These are phyloP conservation scores for Syrmaticus mikado DNA, from an alignment of 2,113 vertebrate genomes.

Conservation along the genomic window DNA sequence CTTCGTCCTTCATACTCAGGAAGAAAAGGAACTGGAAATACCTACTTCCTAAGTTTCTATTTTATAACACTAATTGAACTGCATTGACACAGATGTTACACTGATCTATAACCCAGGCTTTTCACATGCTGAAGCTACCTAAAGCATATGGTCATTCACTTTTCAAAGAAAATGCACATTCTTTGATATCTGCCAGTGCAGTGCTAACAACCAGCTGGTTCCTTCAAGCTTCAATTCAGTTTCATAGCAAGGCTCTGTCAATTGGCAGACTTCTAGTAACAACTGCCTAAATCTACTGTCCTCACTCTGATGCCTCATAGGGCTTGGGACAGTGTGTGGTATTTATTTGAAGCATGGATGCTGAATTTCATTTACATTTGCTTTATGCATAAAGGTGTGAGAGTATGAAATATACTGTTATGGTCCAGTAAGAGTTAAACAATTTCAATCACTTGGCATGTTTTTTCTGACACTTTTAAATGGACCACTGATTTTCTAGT, in stretches of 20 bases:
- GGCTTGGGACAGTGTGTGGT: neutral
- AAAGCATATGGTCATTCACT: neutral
- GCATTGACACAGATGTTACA: neutral
- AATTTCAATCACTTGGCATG: neutral
- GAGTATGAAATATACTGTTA: neutral
- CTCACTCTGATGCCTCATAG: neutral
- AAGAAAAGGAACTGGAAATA: neutral
- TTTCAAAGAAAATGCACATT: neutral
- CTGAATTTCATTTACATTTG: neutral
- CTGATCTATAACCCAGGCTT: neutral
- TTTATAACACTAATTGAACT: neutral
- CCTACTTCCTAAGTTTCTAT: neutral
- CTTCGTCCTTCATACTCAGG: neutral
- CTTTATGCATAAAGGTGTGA: neutral
- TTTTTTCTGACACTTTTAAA: constrained; percentile 11
- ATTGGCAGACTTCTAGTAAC: neutral
- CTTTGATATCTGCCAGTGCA: neutral
- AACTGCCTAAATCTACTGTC: neutral
- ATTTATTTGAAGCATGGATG: neutral
- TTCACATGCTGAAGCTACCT: neutral
- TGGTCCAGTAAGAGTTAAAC: neutral
- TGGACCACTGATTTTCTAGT: constrained; percentile 23
- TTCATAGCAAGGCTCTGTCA: neutral
- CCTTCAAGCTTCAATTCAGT: neutral
- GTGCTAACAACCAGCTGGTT: neutral